Conservation (phyloP, 2,113 vertebrate genomes). For the Perca schrenkii region DNA sequence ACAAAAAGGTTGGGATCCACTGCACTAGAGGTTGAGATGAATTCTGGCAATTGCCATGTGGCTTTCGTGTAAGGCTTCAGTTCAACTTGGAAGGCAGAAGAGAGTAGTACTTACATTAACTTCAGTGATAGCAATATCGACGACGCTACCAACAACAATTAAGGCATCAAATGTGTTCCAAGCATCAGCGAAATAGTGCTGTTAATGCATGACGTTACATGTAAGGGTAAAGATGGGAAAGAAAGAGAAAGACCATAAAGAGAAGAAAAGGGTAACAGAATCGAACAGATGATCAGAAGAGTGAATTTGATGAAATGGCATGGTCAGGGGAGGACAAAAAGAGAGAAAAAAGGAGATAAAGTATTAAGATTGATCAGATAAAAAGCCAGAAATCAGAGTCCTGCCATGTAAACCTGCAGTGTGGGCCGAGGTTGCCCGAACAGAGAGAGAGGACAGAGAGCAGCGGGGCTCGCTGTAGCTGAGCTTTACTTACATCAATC, state of each 20-base stretch:
- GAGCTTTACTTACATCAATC: constrained; percentile 95
- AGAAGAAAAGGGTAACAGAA: constrained; percentile 17
- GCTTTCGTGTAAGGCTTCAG: constrained; percentile 80
- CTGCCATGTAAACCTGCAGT: constrained; percentile 30
- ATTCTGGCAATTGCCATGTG: constrained; percentile 6
- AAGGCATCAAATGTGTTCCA: constrained; percentile 99
- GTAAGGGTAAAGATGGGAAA: constrained; percentile 69
- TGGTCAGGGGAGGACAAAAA: constrained; percentile 49
- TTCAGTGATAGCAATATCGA: constrained; percentile 99
- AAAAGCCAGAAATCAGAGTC: constrained; percentile 40
- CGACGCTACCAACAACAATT: constrained; percentile 99
- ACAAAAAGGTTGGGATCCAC: not conserved
- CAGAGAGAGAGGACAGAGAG: constrained; percentile 50
- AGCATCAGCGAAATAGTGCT: constrained; percentile 99
- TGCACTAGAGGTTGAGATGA: constrained; percentile 1
- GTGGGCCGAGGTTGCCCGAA: constrained; percentile 16
- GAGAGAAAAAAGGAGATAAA: constrained; percentile 63
- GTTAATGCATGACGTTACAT: constrained; percentile 87
- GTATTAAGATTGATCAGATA: constrained; percentile 36
- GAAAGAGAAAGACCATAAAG: constrained; percentile 32
- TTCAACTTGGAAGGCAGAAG: constrained; percentile 78
- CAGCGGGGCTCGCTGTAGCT: constrained; percentile 60
- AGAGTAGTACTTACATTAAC: constrained; percentile 95
- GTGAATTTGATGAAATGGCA: constrained; percentile 49
- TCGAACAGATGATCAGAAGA: constrained; percentile 8